Evolutionary conservation across 2,113 vertebrate genomes (phyloP), one percentile per base, ranked within the genome.

Genomic region (Onychostoma macrolepis): DNA sequence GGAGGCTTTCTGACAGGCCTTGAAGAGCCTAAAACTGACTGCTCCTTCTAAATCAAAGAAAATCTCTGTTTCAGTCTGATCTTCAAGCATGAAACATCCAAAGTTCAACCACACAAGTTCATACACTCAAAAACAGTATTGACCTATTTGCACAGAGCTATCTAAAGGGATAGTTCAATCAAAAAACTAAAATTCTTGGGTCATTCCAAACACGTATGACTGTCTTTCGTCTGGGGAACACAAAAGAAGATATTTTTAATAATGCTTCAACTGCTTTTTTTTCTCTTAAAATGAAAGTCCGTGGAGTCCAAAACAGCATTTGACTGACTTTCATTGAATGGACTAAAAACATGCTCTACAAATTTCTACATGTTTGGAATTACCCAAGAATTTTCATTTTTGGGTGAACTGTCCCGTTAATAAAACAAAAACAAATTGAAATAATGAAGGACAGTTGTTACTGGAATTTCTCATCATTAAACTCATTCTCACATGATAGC

Each of bases 401-500:
- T 38, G 9, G 33, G 4, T 38, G 33, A 38, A 6, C 71, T 41
- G 10, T 2, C 21, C n/a, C 2, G 28, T 75, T 33, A 30, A 19
- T 21, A 19, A 45, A 80, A 45, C n/a, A 28, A 11, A 28, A 81
- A n/a, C n/a, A n/a, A 58, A 30, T 13, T 1, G 5, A 56, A 58
- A 33, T 61, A 24, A 43, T 33, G 10, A 24, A 30, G 2, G 17
- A 65, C 30, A 71, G 63, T n/a, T 69, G n/a, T 83, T 83, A 30
- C 80, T 45, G 17, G 41, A 67, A 82, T 36, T 48, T 8, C 11
- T 48, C 58, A 41, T 45, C 24, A 36, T 36, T 53, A 0, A 53
- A 71, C 65, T 82, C 61, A 38, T 63, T 81, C 80, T 83, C 43
- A 69, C n/a, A 50, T 26, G 58, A 82, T 33, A 24, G 28, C 81